Evolutionary conservation across 2,113 vertebrate genomes (phyloP).

Genomic region (Brachyhypopomus gauderio): DNA sequence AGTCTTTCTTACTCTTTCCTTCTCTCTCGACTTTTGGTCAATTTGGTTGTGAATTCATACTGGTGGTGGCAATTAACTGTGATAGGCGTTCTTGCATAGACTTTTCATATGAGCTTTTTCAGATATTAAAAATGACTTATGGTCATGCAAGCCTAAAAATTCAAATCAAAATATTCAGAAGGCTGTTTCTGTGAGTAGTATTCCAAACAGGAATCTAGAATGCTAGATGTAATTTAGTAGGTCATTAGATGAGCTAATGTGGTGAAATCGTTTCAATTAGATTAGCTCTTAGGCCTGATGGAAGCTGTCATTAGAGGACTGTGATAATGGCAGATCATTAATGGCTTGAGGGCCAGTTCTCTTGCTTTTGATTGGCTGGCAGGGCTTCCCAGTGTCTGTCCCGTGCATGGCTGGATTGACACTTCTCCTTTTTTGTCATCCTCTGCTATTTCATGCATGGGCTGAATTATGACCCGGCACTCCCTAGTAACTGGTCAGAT

Average conservation of each 20-base stretch:
- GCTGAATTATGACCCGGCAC: neutral
- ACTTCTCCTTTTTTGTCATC: slow-evolving; percentile 5
- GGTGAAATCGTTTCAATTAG: slow-evolving; percentile 37
- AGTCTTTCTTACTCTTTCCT: neutral
- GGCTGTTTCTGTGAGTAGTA: neutral
- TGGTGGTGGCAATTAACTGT: no score
- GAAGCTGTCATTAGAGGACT: slow-evolving; percentile 33
- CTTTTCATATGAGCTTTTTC: neutral
- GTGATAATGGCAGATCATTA: slow-evolving; percentile 42
- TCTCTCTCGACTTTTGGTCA: no score
- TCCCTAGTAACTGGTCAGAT: neutral
- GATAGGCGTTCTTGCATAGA: no score
- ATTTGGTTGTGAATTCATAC: no score
- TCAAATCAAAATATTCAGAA: neutral
- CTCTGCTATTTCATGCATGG: neutral
- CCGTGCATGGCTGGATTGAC: neutral
- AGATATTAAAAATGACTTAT: neutral
- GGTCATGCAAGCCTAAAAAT: neutral
- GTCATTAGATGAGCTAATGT: slow-evolving; percentile 48
- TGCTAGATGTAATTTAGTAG: slow-evolving; percentile 34
- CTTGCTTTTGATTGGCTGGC: slow-evolving; percentile 8
- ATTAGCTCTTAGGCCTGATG: slow-evolving; percentile 35
- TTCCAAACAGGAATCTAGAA: neutral
- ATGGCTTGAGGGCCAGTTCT: slow-evolving; percentile 20
- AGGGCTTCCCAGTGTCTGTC: neutral